These are phyloP conservation scores for Bombus superbus DNA, from an alignment of 1,140 invertebrate genomes.

Conservation along the genomic window DNA sequence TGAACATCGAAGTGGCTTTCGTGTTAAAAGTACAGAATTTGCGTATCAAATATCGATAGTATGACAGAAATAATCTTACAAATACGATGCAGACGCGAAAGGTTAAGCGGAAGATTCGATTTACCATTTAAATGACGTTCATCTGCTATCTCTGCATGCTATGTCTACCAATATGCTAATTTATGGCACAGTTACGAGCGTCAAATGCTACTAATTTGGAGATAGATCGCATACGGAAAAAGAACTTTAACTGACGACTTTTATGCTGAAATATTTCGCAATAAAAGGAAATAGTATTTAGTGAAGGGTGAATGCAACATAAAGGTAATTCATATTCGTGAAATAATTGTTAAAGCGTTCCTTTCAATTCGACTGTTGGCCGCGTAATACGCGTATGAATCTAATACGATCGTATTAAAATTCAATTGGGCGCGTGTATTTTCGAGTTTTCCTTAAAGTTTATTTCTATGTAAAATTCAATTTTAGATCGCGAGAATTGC, in stretches of 20 bases:
- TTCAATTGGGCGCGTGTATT: too few relatives aligned
- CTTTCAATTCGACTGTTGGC: background rate
- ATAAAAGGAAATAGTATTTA: background rate
- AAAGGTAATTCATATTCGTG: background rate
- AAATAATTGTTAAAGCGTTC: background rate
- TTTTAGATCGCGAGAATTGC: background rate
- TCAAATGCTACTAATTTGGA: background rate
- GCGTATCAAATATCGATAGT: slow-evolving; percentile 24
- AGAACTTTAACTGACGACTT: background rate
- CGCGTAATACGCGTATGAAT: too few relatives aligned
- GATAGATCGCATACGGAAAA: background rate
- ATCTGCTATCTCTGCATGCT: background rate
- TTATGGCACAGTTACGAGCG: background rate
- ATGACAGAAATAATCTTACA: background rate
- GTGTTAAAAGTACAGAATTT: background rate
- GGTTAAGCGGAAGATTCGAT: background rate
- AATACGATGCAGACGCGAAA: background rate
- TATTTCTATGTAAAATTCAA: background rate
- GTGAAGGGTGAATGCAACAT: too few relatives aligned
- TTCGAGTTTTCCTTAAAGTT: background rate
- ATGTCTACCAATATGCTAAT: background rate
- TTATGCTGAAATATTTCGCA: background rate
- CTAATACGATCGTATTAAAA: too few relatives aligned
- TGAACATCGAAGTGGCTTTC: background rate
- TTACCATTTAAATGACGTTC: background rate